A percentile compares a stretch with the other conserved stretches of the same genome.
Evolutionary conservation across 2,797 vertebrate species (phyloP).

Genomic region (Siniperca undulata): DNA sequence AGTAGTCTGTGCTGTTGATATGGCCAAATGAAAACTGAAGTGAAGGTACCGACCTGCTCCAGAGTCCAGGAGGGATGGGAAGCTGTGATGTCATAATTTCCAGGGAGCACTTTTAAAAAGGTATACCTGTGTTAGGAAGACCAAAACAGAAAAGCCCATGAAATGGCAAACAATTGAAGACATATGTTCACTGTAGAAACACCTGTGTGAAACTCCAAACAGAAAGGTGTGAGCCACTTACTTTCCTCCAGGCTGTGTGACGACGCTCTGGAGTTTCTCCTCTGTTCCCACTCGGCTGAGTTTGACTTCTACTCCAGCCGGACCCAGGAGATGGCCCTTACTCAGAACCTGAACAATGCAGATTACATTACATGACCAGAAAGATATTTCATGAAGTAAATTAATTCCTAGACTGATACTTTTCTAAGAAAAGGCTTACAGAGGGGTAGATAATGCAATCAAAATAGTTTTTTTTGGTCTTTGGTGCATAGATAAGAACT

Average conservation of each 20-base stretch:
- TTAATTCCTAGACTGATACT: background rate
- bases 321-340: slow-evolving; percentile 92
- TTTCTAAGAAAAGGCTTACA: background rate
- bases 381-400: background rate
- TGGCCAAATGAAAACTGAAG: background rate
- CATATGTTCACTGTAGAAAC: background rate
- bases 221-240: slow-evolving; percentile 77
- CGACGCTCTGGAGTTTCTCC: slow-evolving; percentile 87
- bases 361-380: background rate
- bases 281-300: slow-evolving; percentile 88
- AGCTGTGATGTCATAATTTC: slow-evolving; percentile 93
- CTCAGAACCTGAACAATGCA: slow-evolving; percentile 90
- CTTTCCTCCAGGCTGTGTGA: slow-evolving; percentile 94
- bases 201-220: background rate
- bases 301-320: slow-evolving; percentile 92
- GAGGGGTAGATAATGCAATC: background rate
- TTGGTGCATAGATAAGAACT: background rate
- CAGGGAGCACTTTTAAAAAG: slow-evolving; percentile 96
- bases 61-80: slow-evolving; percentile 94
- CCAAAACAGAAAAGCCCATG: background rate
- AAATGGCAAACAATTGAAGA: background rate
- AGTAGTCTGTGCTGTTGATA: background rate
- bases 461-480: background rate
- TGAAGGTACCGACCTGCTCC: slow-evolving; percentile 88
- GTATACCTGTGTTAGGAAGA: slow-evolving; percentile 88